Conservation (phyloP, 1,140 invertebrate genomes). For the Limonius californicus region DNA sequence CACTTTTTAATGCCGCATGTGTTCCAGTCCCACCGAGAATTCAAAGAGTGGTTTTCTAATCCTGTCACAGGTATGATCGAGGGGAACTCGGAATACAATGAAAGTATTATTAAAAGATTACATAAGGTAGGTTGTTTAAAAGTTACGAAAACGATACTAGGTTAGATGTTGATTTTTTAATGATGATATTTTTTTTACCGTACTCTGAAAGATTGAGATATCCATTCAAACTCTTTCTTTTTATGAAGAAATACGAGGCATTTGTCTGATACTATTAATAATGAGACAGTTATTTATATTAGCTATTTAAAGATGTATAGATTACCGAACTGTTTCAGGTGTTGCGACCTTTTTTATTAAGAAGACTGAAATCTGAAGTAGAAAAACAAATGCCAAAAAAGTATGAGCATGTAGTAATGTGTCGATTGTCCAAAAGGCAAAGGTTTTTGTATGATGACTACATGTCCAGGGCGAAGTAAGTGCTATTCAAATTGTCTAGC, state of each 20-base stretch:
- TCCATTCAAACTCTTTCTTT: slow-evolving; percentile 32
- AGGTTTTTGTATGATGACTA: slow-evolving; percentile 99
- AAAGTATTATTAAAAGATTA: slow-evolving; percentile 86
- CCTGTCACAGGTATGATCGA: slow-evolving; percentile 98
- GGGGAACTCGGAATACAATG: slow-evolving; percentile 93
- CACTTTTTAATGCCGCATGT: slow-evolving; percentile 99
- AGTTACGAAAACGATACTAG: too few species aligned
- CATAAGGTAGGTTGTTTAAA: slow-evolving; percentile 74
- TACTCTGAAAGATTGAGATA: slow-evolving; percentile 27
- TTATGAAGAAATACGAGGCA: slow-evolving; percentile 33
- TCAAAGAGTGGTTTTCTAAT: slow-evolving; percentile 99
- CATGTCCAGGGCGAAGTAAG: slow-evolving; percentile 95
- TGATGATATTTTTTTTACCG: slow-evolving; percentile 24
- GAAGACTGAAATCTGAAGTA: slow-evolving; percentile 95
- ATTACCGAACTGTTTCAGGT: slow-evolving; percentile 66
- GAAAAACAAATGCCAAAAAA: slow-evolving; percentile 99
- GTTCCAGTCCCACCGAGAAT: slow-evolving; percentile 96
- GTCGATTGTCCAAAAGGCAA: slow-evolving; percentile 94
- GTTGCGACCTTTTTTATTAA: slow-evolving; percentile 92
- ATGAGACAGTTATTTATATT: neutral
- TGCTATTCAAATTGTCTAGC: slow-evolving; percentile 28
- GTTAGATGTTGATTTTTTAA: slow-evolving; percentile 7
- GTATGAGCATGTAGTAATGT: slow-evolving; percentile 96
- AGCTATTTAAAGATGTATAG: too few species aligned
- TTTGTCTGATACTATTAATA: slow-evolving; percentile 31